Conservation (phyloP, 1,140 invertebrate genomes). For the Phymorhynchus buccinoides region DNA sequence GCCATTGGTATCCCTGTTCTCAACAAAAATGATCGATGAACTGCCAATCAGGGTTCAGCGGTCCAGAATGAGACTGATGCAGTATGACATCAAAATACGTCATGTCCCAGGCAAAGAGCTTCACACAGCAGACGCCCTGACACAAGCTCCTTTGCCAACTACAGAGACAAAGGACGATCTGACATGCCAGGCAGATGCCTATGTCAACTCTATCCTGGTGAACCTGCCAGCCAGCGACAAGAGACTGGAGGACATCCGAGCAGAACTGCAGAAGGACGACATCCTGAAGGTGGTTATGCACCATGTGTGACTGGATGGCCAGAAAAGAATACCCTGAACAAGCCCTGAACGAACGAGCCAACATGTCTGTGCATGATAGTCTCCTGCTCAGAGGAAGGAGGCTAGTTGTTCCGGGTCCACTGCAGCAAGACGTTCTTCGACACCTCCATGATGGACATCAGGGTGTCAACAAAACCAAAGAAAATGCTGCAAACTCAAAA, state of each 20-base stretch:
- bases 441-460: background rate
- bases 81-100: background rate
- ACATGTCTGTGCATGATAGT: background rate
- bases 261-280: conserved; percentile 7
- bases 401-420: background rate
- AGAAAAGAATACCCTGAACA: background rate
- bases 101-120: background rate
- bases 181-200: background rate
- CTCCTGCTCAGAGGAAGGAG: background rate
- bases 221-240: background rate
- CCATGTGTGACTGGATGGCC: background rate
- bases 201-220: background rate
- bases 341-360: background rate
- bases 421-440: background rate
- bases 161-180: background rate
- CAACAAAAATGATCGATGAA: background rate
- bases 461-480: background rate
- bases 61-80: background rate
- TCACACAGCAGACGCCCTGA: background rate
- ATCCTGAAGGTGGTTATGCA: background rate
- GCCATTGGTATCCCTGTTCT: conserved; percentile 56
- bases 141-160: background rate
- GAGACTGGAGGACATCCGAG: background rate
- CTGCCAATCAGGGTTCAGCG: conserved; percentile 12
- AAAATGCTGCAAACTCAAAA: background rate